Evolutionary conservation across 23 tunicate species (phyloP).

Genomic region (Styela plicata): DNA sequence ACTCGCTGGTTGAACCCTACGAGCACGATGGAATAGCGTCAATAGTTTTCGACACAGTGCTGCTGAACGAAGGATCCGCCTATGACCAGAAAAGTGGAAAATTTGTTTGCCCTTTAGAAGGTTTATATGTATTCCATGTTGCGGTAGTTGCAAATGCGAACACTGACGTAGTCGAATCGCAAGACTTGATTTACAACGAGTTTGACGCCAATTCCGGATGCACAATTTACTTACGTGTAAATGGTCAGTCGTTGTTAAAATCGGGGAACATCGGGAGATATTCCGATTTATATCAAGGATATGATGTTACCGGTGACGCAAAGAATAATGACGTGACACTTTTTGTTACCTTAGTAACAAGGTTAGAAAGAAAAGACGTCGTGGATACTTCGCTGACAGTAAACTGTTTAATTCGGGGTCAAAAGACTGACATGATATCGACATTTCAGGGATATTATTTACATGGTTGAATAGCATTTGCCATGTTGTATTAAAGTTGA

Average conservation of each 20-base stretch:
- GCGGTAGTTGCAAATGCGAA: background rate
- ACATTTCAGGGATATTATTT: constrained; percentile 9
- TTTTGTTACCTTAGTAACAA: background rate
- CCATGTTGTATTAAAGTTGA: background rate
- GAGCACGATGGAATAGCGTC: background rate
- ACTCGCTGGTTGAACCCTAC: background rate
- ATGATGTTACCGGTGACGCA: background rate
- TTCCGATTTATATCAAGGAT: background rate
- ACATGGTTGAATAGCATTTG: background rate
- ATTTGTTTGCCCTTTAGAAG: background rate
- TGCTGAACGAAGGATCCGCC: constrained; percentile 1
- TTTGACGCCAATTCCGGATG: background rate
- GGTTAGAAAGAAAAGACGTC: background rate
- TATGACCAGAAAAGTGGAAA: background rate
- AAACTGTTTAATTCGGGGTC: background rate
- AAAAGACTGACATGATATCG: background rate
- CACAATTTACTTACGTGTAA: background rate
- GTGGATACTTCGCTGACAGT: background rate
- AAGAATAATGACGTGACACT: background rate
- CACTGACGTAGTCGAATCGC: background rate
- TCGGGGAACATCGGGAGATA: background rate
- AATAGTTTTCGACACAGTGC: background rate
- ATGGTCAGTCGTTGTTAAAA: background rate
- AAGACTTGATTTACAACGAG: background rate
- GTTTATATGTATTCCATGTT: background rate